Evolutionary conservation across 2,888 invertebrate genomes (phyloP).

Genomic region (Polyommatus iphigenia): DNA sequence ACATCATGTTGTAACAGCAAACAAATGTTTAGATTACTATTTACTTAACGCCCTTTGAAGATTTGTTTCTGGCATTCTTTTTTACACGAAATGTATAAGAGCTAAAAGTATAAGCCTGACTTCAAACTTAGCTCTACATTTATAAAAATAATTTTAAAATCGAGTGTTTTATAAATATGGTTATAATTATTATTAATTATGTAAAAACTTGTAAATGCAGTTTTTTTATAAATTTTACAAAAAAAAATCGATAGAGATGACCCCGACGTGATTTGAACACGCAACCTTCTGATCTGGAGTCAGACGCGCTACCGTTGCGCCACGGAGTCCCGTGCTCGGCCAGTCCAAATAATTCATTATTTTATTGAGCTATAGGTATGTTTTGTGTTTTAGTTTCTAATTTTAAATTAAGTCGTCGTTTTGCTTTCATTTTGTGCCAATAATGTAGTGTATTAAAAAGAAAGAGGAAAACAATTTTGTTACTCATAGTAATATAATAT

Average conservation of each 20-base stretch:
- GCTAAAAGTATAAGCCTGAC: too few relatives aligned
- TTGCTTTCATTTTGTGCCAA: neutral
- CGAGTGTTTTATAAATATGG: too few relatives aligned
- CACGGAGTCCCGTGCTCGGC: slow-evolving; percentile 85
- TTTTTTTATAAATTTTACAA: neutral
- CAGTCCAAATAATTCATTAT: neutral
- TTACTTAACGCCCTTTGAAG: too few relatives aligned
- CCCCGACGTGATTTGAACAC: slow-evolving; percentile 98
- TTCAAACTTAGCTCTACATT: too few relatives aligned
- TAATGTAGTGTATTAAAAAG: too few relatives aligned
- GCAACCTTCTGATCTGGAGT: slow-evolving; percentile 99
- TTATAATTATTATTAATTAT: too few relatives aligned
- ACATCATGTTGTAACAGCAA: neutral
- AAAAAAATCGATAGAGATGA: slow-evolving; percentile 67
- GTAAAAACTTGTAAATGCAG: neutral
- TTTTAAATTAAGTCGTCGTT: neutral
- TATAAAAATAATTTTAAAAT: too few relatives aligned
- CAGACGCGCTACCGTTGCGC: slow-evolving; percentile 99
- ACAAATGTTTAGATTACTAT: too few relatives aligned
- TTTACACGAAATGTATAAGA: too few relatives aligned
- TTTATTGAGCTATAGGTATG: neutral
- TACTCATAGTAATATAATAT: too few relatives aligned
- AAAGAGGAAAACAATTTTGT: too few relatives aligned
- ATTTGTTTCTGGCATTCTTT: too few relatives aligned
- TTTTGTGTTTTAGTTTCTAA: neutral